Evolutionary conservation across 1,140 invertebrate species (phyloP), one percentile per base, ranked within the genome.

Genomic region (Macrotrachela quadricornifera): DNA sequence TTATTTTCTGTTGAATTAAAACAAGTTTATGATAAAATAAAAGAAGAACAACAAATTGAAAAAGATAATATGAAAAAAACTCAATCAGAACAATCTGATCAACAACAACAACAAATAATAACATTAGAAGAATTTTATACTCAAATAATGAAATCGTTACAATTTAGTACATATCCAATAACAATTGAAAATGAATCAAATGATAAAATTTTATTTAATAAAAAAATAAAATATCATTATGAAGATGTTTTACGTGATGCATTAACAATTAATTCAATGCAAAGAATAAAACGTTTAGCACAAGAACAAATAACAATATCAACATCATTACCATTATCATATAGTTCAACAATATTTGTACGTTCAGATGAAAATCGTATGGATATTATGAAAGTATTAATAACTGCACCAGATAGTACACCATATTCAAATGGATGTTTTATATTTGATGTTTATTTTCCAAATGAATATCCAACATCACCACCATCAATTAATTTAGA

Each of bases 281-380:
- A 15, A 77, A 75, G 88, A 56, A 82, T 90, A 55, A 86, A 90
- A 68, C 75, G 88, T 15, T 76, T 95, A 15, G 88, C 88, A 21
- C 88, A 94, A 70, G 90, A 95, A 71, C 80, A 86, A 51, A 85
- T 90, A 30, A 92, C 87, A 12, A 75, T 95, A n/a, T 85, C 84
- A 46, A 88, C 85, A 50, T 83, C 83, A 49, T 73, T 95, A 57
- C 88, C 90, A 50, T 75, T 95, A 16, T 90, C 85, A 17, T 86
- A 82, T 60, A 87, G 83, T 64, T 90, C 84, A 63, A 84, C 83
- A 58, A 87, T 95, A 46, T 95, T 94, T 76, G 86, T 94, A 49
- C 77, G 88, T 57, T 90, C 85, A 71, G 88, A 91, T 72, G 80
- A 83, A 50, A 86, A 91, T 65, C 75, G 87, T 58, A 73, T 92